A percentile compares a stretch with the other conserved stretches of the same genome.
Conservation (phyloP, 23 tunicate genomes). For the Halocynthia aurantium region DNA sequence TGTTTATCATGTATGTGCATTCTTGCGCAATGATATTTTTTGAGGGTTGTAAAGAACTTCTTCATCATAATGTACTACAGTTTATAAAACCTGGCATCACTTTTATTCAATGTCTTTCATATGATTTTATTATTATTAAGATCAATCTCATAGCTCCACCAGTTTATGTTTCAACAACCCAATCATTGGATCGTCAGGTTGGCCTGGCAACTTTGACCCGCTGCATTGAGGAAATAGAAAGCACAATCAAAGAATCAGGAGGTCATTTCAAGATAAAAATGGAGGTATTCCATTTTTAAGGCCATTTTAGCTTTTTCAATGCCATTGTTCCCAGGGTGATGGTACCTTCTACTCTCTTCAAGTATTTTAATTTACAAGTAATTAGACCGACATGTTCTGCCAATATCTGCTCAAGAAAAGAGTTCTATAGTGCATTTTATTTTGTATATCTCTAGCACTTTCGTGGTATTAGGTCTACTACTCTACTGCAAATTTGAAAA, state of each 20-base stretch:
- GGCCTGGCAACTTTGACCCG: constrained; percentile 64
- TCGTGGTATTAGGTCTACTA: no score
- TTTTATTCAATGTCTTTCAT: neutral
- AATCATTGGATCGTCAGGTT: constrained; percentile 60
- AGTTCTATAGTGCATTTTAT: no score
- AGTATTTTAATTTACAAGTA: no score
- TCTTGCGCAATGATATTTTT: no score
- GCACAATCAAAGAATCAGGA: constrained; percentile 55
- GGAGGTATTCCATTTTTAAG: constrained; percentile 15
- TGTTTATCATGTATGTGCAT: no score
- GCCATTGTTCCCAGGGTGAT: neutral
- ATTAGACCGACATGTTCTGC: no score
- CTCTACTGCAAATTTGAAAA: no score
- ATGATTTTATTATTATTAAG: neutral
- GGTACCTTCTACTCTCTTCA: no score
- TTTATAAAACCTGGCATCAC: neutral
- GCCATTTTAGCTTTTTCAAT: neutral
- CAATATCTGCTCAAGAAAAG: no score
- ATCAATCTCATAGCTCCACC: constrained; percentile 98
- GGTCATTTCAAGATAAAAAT: constrained; percentile 80
- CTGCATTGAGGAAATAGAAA: constrained; percentile 63
- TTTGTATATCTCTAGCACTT: no score
- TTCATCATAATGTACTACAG: neutral
- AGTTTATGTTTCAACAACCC: constrained; percentile 82
- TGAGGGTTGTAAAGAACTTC: no score